Evolutionary conservation across 2,113 vertebrate species (phyloP).

Genomic region (Lepus europaeus): DNA sequence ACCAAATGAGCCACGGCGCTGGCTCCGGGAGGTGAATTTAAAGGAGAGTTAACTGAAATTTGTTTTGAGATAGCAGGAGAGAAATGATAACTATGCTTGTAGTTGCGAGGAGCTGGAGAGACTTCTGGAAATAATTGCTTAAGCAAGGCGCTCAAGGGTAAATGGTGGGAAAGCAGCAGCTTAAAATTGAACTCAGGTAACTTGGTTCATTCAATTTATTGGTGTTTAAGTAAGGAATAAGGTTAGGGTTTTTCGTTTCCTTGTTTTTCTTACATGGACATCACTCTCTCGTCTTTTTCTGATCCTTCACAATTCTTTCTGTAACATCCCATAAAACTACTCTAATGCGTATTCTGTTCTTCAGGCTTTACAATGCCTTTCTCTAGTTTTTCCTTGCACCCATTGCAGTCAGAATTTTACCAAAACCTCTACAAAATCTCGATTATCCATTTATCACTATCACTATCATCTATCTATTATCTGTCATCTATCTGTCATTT

Average conservation of each 20-base stretch:
- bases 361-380: not conserved
- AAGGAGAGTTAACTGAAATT: not conserved
- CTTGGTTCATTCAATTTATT: not conserved
- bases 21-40: no score
- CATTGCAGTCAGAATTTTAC: not conserved
- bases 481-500: no score
- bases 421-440: not conserved
- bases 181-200: not conserved
- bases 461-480: no score
- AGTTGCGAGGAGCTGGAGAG: not conserved
- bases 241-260: not conserved
- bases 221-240: not conserved
- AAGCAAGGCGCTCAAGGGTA: not conserved
- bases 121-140: no score
- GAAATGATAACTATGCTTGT: not conserved
- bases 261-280: not conserved
- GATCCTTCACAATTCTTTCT: not conserved
- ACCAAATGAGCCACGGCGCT: no score
- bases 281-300: not conserved
- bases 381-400: not conserved
- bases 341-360: not conserved
- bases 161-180: not conserved
- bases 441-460: no score
- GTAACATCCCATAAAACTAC: not conserved
- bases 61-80: not conserved